These are phyloP conservation scores for Volucella bombylans DNA, from an alignment of 2,888 invertebrate genomes.

Conservation along the genomic window DNA sequence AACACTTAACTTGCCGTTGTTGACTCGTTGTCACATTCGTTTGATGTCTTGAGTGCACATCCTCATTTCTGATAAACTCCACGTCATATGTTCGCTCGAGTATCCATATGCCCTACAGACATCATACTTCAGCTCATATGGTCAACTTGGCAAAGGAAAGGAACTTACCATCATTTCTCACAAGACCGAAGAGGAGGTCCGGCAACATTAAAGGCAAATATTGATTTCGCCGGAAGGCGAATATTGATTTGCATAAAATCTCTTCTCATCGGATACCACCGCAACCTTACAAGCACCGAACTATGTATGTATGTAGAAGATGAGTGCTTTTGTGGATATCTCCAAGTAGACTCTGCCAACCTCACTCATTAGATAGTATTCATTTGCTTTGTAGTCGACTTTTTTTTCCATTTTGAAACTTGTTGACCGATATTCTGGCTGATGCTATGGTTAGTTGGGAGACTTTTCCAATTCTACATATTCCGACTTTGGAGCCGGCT, in stretches of 20 bases:
- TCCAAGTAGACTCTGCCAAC: neutral
- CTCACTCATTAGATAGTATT: too few species aligned
- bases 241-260: neutral
- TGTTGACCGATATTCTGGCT: conserved; percentile 46
- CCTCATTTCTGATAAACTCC: too few species aligned
- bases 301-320: neutral
- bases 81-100: too few species aligned
- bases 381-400: too few species aligned
- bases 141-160: too few species aligned
- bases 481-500: neutral
- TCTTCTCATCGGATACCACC: neutral
- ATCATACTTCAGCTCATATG: too few species aligned
- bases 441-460: conserved; percentile 8
- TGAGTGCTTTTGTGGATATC: neutral
- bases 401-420: conserved; percentile 2
- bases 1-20: too few species aligned
- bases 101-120: too few species aligned
- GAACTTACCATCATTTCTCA: too few species aligned
- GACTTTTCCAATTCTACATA: conserved; percentile 51
- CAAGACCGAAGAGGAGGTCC: neutral
- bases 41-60: too few species aligned
- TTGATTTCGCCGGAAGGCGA: conserved; percentile 22
- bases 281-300: neutral
- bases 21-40: too few species aligned
- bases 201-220: conserved; percentile 28